A percentile compares a stretch with the other conserved stretches of the same genome.
Conservation (phyloP, 2,888 invertebrate genomes). For the Seira sanloemensis region DNA sequence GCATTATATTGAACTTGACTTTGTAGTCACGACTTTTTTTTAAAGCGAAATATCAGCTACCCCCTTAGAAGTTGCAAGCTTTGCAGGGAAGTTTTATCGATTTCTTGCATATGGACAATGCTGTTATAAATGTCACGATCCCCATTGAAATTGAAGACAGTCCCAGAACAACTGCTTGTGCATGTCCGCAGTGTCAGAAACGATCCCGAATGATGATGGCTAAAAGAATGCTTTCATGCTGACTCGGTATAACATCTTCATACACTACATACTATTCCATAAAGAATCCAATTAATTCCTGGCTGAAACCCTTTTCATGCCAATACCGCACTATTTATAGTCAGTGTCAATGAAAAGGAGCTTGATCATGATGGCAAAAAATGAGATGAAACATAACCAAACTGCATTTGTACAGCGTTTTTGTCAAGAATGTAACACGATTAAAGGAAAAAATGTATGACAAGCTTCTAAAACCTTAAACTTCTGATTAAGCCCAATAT, state of each 20-base stretch:
- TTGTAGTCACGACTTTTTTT: neutral
- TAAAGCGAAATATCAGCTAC: neutral
- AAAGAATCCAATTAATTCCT: neutral
- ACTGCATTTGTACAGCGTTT: neutral
- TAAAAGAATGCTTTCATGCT: too few species aligned
- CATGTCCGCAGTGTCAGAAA: too few species aligned
- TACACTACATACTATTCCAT: neutral
- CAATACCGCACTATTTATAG: neutral
- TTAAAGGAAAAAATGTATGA: neutral
- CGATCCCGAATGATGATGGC: too few species aligned
- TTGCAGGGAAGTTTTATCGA: conserved; percentile 10
- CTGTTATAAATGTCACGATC: conserved; percentile 43
- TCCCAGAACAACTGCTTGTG: neutral
- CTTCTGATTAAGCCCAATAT: neutral
- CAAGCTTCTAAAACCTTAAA: neutral
- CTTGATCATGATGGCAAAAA: conserved; percentile 12
- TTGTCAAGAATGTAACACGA: neutral
- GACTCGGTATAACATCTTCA: too few species aligned
- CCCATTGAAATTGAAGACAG: neutral
- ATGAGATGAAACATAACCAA: conserved; percentile 2
- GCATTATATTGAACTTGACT: conserved; percentile 19
- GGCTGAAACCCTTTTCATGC: neutral
- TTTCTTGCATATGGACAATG: neutral
- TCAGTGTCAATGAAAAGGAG: neutral
- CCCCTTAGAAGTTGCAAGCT: conserved; percentile 3